These are phyloP conservation scores for Ophiothrix spiculata DNA, from an alignment of 35 echinoderm and acorn worm species.

Conservation along the genomic window DNA sequence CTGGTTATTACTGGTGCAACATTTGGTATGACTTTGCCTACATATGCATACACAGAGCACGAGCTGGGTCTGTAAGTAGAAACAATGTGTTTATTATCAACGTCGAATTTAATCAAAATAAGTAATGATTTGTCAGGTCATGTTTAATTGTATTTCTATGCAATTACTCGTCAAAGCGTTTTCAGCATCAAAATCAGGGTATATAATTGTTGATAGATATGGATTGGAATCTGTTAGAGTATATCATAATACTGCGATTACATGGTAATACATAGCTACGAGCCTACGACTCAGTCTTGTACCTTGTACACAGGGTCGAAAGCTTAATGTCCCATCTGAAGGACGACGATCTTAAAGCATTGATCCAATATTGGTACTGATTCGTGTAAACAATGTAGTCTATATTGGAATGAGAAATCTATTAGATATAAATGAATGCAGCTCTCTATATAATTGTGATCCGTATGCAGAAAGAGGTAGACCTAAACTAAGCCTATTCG, in stretches of 20 bases:
- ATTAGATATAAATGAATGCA: too few species aligned
- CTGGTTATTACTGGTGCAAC: background rate
- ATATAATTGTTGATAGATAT: too few species aligned
- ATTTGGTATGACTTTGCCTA: background rate
- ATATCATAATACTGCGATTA: background rate
- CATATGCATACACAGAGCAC: background rate
- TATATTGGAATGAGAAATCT: too few species aligned
- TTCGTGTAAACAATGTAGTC: too few species aligned
- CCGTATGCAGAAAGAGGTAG: background rate
- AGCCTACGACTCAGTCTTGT: too few species aligned
- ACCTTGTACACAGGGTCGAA: too few species aligned
- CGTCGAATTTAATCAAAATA: background rate
- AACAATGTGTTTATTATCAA: background rate
- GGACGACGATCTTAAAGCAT: too few species aligned
- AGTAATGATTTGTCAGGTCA: background rate
- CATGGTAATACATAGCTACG: too few species aligned
- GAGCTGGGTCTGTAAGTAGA: background rate
- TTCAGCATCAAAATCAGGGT: too few species aligned
- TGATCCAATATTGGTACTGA: too few species aligned
- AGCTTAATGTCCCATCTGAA: too few species aligned
- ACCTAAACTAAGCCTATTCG: background rate
- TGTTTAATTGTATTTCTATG: background rate
- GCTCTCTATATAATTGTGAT: too few species aligned
- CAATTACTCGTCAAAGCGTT: background rate
- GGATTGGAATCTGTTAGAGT: background rate